phyloP scores from a whole-genome alignment of 2,888 invertebrate species.

The Pandemis heparana region DNA sequence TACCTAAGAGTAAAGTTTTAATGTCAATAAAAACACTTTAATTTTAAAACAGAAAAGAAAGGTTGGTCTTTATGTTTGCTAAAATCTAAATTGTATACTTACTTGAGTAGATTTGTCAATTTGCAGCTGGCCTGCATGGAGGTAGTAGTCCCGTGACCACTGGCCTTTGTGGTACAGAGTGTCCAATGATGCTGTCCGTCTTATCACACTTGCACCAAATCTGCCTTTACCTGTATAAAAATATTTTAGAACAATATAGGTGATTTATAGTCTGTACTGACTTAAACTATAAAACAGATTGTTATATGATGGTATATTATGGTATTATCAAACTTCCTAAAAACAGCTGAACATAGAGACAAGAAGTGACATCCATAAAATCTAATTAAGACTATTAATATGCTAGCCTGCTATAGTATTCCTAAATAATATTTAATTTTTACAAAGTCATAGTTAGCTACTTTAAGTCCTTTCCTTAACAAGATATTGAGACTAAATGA shows the following conservation, averaged over 20 bases:
- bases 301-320: no score
- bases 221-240: constrained; percentile 78
- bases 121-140: constrained; percentile 88
- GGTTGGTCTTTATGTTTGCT: no score
- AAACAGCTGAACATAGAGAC: no score
- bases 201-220: constrained; percentile 87
- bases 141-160: constrained; percentile 91
- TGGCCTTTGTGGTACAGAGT: constrained; percentile 92
- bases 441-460: not conserved
- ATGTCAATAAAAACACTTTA: no score
- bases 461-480: not conserved
- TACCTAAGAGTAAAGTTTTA: no score
- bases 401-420: no score
- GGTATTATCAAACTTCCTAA: no score
- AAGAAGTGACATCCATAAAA: not conserved
- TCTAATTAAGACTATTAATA: no score
- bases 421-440: no score
- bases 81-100: constrained; percentile 50
- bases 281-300: no score
- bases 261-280: no score
- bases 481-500: not conserved
- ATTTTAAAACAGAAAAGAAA: no score
- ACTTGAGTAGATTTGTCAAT: constrained; percentile 94
- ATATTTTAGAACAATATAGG: constrained; percentile 10
- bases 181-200: constrained; percentile 92